Conservation (phyloP, 2,888 invertebrate genomes). For the Cosmorhoe ocellata region DNA sequence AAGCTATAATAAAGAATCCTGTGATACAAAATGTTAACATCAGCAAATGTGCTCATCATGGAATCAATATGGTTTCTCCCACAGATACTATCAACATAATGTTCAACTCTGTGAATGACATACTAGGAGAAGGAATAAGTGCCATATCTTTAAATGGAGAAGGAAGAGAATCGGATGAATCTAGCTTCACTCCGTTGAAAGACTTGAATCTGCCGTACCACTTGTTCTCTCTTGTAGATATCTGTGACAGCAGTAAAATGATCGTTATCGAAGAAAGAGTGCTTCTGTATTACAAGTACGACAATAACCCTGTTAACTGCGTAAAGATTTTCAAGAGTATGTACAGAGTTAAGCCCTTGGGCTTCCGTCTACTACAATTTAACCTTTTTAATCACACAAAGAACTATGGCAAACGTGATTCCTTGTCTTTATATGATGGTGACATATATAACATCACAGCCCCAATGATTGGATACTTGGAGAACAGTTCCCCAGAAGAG, state of each 20-base stretch:
- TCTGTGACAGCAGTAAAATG: constrained; percentile 97
- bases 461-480: constrained; percentile 86
- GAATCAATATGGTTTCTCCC: constrained; percentile 95
- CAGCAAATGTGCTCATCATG: constrained; percentile 93
- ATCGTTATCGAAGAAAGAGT: constrained; percentile 94
- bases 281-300: constrained; percentile 97
- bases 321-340: constrained; percentile 97
- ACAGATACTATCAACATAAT: constrained; percentile 90
- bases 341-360: constrained; percentile 92
- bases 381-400: constrained; percentile 95
- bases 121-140: constrained; percentile 94
- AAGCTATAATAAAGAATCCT: constrained; percentile 94
- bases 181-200: constrained; percentile 93
- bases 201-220: constrained; percentile 93
- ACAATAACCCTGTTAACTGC: constrained; percentile 97
- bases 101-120: constrained; percentile 88
- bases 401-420: constrained; percentile 91
- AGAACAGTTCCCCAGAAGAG: constrained; percentile 86
- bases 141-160: constrained; percentile 96
- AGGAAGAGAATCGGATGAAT: constrained; percentile 92
- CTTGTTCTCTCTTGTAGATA: constrained; percentile 96
- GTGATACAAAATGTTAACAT: constrained; percentile 91
- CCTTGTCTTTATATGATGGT: constrained; percentile 94
- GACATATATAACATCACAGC: constrained; percentile 94
- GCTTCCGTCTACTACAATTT: constrained; percentile 94